Evolutionary conservation across 2,113 vertebrate genomes (phyloP), one percentile per base, ranked within the genome.

Genomic region (Tapirus terrestris): DNA sequence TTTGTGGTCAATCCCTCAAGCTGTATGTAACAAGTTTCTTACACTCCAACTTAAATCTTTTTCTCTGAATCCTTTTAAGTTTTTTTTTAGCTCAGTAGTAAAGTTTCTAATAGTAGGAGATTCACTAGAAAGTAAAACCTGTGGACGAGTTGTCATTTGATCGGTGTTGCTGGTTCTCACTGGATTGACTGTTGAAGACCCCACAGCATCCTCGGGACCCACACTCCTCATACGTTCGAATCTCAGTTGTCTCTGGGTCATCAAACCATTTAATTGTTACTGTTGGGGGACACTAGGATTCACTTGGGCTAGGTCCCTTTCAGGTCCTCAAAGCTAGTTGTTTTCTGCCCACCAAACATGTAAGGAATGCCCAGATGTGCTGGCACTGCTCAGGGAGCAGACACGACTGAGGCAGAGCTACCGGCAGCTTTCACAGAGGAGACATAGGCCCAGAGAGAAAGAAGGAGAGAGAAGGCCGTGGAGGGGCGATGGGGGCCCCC

Each of bases 141-240:
- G 29, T 48, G 39, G 39, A 7, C 20, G 3, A 2, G 6, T 14
- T 3, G 0, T 27, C 10, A 4, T 29, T 16, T 23, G 13, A 53
- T 53, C 14, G 4, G 8, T 10, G 21, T 8, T 18, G 33, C 45
- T 11, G 2, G 9, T n/a, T n/a, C 60, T 53, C 9, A 2, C 11
- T 27, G 5, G 4, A 6, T 18, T 1, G 3, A 16, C 48, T 18
- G 33, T 29, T n/a, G 12, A 29, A 6, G 45, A 18, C 6, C 83
- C 45, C 31, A 10, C 21, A 21, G 63, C 5, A 0, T 17, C 83
- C 36, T 2, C 25, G 72, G 48, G 33, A 6, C 10, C 63, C 3
- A 31, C 83, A 6, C 3, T 53, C 51, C 51, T 3, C 14, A 3
- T n/a, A 21, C 0, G 0, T 48, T 21, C 13, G 14, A 21, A 2